These are phyloP conservation scores for Leptocoma aspasia DNA, from an alignment of 2,113 vertebrate species.

Conservation along the genomic window DNA sequence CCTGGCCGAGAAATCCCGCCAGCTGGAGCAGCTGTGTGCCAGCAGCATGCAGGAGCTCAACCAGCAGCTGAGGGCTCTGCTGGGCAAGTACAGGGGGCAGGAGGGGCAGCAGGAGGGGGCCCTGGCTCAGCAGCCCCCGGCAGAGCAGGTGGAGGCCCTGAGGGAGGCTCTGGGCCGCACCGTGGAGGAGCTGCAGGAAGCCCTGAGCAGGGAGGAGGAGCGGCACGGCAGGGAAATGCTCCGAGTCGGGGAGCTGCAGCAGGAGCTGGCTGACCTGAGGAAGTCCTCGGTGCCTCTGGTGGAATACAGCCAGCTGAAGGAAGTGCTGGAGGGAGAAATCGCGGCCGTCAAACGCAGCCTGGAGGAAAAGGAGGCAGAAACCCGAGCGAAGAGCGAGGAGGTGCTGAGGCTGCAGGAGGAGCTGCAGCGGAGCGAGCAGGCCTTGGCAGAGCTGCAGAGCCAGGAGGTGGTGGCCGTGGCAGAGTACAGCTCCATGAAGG, in stretches of 20 bases:
- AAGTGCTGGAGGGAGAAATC: constrained; percentile 74
- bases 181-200: constrained; percentile 70
- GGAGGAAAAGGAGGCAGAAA: constrained; percentile 80
- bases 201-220: constrained; percentile 70
- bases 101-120: constrained; percentile 61
- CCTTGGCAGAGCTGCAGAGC: constrained; percentile 71
- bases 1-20: constrained; percentile 69
- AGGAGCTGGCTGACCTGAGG: constrained; percentile 69
- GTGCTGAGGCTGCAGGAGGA: constrained; percentile 75
- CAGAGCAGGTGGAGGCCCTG: constrained; percentile 74
- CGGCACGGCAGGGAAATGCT: constrained; percentile 64
- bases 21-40: constrained; percentile 67
- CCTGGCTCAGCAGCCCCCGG: background rate
- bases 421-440: constrained; percentile 74
- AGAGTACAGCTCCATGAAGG: constrained; percentile 75
- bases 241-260: constrained; percentile 65
- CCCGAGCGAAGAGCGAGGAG: constrained; percentile 65
- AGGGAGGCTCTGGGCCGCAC: constrained; percentile 69
- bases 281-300: constrained; percentile 60
- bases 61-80: constrained; percentile 68
- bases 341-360: constrained; percentile 53
- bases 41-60: constrained; percentile 67
- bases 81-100: constrained; percentile 64
- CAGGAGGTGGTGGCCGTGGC: constrained; percentile 73
- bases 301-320: constrained; percentile 68